Evolutionary conservation across 1,140 invertebrate species (phyloP), one percentile per base, ranked within the genome.

Genomic region (Mycetomoellerius zeteki): DNA sequence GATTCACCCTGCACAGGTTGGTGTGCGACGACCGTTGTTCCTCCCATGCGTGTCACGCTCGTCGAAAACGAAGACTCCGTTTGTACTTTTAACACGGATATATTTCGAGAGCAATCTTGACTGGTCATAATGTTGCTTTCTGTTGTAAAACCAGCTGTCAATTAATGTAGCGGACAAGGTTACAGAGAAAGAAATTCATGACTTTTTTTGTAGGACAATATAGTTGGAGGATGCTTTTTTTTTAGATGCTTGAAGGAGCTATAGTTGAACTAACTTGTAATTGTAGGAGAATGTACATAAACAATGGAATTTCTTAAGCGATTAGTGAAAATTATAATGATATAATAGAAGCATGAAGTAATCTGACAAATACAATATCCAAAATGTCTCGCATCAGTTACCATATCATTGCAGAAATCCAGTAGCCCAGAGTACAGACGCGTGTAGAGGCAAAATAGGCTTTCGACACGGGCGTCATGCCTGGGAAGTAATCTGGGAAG

Each of bases 401-500:
- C 24, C 19, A 3, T 71, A 77, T 77, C 4, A 21, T 91, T 88
- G 19, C 86, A 96, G 97, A 93, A 99, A 99, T 96, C 99, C 99
- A 50, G 98, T 99, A 37, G 99, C 99, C 43, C 99, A 99, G 96
- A 99, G 98, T 96, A 99, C 99, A 77, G 99, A 99, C 96, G 99
- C 98, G 47, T 98, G 99, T 76, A 96, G 99, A 93, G 98, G 98
- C 16, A 99, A 99, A 96, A 98, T 99, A 92, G 98, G 99, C 1
- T 99, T 99, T 93, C 96, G 97, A 88, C 97, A 97, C 93, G 99
- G 99, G 7, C 96, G 99, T 88, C 99, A 99, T 96, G 98, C 98
- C 4, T 99, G 99, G 99, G 99, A 99, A 96, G 98, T 99, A 0
- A 99, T 99, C 94, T 99, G 99, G 99, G 99, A 99, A 96, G 99